Base-by-base conservation (phyloP, 92 coral and sea anemone genomes). In the Porites evermanni region DNA sequence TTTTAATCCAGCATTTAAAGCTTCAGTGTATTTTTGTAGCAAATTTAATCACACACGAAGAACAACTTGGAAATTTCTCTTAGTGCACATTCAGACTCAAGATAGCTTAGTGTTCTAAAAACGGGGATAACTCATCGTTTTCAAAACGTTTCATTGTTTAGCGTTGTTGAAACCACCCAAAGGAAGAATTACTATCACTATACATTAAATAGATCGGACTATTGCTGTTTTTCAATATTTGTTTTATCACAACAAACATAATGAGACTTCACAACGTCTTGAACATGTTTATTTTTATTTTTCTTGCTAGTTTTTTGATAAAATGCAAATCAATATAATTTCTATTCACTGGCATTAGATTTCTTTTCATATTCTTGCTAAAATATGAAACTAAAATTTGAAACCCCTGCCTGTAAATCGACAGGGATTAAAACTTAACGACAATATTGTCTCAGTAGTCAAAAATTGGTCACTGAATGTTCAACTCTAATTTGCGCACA, bases 1-100 rank as follows among this genome's bases (percentile, higher is more conserved):
- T 7, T 53, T 53, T 78, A 47, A 16, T 21, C 64, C 65, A 17
- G 70, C 72, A 13, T 79, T 79, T 65, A 38, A 65, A 23, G 11
- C 2, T 18, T 79, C 24, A 0, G 32, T 76, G 26, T 17, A 2
- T 23, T 66, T 79, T 21, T 53, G 66, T 67, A 67, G 4, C 47
- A 66, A 67, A 64, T 67, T 79, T 2, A 64, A 68, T 79, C 79
- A 14, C 72, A 8, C 78, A 53, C 26, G 63, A 38, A 38, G 47
- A 38, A 38, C 47, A 38, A 38, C 47, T 38, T 38, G 47, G 0
- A 38, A 38, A 38, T 38, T 38, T 7, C 47, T 38, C 0, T 38
- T 38, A 38, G 47, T 38, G 47, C 47, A 4, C 47, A 38, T 4
- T 29, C 32, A 29, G 32, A 29, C 2, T 29, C 47, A 38, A 38